Conservation (phyloP, 2,888 invertebrate genomes). For the Drosophila neotestacea region DNA sequence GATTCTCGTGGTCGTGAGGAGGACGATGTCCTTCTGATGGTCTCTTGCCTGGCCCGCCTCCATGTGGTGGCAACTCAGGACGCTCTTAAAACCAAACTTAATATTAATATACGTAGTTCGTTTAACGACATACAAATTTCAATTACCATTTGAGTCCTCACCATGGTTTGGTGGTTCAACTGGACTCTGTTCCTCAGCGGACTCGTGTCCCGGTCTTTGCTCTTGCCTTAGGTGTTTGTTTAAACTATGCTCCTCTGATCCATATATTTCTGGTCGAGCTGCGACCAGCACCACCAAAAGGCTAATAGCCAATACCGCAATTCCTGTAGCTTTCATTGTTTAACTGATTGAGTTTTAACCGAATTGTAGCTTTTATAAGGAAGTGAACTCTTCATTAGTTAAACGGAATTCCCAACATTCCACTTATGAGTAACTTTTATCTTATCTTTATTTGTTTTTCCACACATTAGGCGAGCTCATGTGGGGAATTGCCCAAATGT, state of each 20-base stretch:
- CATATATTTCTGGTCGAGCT: constrained; percentile 25
- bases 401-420: constrained; percentile 8
- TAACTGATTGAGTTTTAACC: constrained; percentile 8
- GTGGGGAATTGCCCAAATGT: constrained; percentile 34
- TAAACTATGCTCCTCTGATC: neutral
- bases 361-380: constrained; percentile 31
- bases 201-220: neutral
- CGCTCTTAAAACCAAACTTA: neutral
- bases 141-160: constrained; percentile 30
- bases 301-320: constrained; percentile 24
- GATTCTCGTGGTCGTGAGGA: constrained; percentile 7
- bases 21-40: constrained; percentile 1
- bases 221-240: neutral
- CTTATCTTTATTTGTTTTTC: constrained; percentile 32
- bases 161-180: constrained; percentile 1
- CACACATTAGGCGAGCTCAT: neutral
- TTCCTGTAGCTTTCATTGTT: constrained; percentile 22
- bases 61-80: neutral
- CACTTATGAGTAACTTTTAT: constrained; percentile 9
- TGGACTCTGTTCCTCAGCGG: neutral
- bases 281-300: constrained; percentile 26
- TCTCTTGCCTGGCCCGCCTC: neutral
- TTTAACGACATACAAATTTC: too few species aligned
- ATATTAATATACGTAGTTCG: neutral
- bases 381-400: neutral